phyloP scores from a whole-genome alignment of 2,113 vertebrate species.

The Chloroceryle aenea region DNA sequence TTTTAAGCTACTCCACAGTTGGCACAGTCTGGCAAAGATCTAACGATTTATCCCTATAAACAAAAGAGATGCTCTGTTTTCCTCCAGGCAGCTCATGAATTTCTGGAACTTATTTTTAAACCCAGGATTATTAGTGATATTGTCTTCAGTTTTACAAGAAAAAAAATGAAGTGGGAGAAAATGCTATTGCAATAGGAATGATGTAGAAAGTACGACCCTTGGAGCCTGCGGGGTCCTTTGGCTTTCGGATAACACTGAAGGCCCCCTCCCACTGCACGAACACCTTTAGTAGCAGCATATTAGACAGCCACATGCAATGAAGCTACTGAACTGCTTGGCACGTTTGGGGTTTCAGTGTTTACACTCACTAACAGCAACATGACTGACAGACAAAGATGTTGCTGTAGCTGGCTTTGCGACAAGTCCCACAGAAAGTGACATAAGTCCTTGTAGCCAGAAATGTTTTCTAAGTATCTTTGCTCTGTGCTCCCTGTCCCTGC shows the following conservation, averaged over 20 bases:
- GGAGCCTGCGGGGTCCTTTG: background rate
- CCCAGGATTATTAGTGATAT: background rate
- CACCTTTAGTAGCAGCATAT: background rate
- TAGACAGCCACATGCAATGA: background rate
- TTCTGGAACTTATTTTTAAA: background rate
- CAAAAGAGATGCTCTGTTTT: background rate
- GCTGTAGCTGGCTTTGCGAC: slow-evolving; percentile 8
- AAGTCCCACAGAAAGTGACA: background rate
- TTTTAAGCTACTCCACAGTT: background rate
- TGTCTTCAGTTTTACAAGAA: background rate
- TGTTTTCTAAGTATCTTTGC: background rate
- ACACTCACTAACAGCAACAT: background rate
- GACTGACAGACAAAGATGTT: background rate
- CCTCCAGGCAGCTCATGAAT: background rate
- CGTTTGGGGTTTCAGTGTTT: background rate
- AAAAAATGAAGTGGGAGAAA: background rate
- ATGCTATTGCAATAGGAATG: background rate
- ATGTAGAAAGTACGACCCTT: background rate
- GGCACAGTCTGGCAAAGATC: background rate
- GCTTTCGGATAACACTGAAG: background rate
- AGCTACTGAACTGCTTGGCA: background rate
- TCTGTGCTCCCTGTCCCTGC: background rate
- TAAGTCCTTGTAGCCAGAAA: background rate
- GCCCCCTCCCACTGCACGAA: background rate
- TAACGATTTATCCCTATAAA: background rate